phyloP scores from a whole-genome alignment of 2,797 vertebrate species.

The Pitangus sulphuratus region DNA sequence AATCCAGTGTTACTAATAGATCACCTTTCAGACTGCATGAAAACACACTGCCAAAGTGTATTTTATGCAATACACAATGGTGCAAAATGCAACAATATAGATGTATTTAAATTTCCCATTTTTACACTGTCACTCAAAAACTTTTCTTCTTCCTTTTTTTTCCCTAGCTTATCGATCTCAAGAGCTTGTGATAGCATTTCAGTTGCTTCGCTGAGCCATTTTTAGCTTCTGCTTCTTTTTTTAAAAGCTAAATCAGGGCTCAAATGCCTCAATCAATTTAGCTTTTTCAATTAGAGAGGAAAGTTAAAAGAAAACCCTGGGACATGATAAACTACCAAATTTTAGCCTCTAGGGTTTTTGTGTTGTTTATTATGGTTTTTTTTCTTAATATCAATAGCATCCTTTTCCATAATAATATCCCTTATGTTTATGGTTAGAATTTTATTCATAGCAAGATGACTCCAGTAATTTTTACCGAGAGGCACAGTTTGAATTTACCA shows the following conservation, averaged over 20 bases:
- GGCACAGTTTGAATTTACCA: neutral
- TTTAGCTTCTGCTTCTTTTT: constrained; percentile 80
- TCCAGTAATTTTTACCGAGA: neutral
- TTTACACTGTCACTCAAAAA: constrained; percentile 80
- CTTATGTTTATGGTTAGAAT: neutral
- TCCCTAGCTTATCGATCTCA: constrained; percentile 74
- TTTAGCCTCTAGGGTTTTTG: neutral
- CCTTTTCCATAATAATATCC: neutral
- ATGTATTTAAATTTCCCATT: constrained; percentile 79
- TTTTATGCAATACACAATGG: constrained; percentile 56
- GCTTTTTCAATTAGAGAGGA: constrained; percentile 71
- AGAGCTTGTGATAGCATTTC: constrained; percentile 76
- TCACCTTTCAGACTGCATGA: constrained; percentile 56
- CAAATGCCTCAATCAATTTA: constrained; percentile 77
- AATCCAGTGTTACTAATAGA: constrained; percentile 65
- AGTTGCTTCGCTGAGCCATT: constrained; percentile 72
- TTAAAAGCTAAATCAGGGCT: constrained; percentile 77
- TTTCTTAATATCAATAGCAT: constrained; percentile 32
- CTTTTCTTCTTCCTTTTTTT: constrained; percentile 62
- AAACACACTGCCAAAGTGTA: constrained; percentile 44
- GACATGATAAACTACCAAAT: constrained; percentile 43
- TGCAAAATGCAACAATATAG: constrained; percentile 65
- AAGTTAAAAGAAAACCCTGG: constrained; percentile 66
- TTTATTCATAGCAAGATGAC: neutral
- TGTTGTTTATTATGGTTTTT: neutral